Evolutionary conservation across 2,797 vertebrate species (phyloP).

Genomic region (Huso huso): DNA sequence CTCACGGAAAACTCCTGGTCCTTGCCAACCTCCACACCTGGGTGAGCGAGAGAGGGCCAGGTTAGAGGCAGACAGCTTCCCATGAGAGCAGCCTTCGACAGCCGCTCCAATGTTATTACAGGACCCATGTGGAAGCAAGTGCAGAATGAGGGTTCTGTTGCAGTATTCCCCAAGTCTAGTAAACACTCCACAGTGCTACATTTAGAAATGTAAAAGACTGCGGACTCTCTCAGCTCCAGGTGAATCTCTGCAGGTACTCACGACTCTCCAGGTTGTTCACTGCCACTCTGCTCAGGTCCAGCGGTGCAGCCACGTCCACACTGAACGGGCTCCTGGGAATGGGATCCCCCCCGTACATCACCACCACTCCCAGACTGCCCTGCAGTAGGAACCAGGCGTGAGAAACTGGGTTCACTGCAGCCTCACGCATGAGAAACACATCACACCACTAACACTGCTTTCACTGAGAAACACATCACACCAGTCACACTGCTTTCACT

Average conservation of each 20-base stretch:
- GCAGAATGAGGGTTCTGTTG: background rate
- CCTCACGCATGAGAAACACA: no score
- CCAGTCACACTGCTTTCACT: no score
- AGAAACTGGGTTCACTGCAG: no score
- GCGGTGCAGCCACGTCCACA: conserved; percentile 75
- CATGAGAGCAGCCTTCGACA: no score
- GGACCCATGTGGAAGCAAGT: background rate
- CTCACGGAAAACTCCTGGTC: conserved; percentile 78
- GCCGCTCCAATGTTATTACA: no score
- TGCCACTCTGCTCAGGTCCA: conserved; percentile 78
- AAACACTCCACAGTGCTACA: background rate
- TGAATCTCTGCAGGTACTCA: conserved; percentile 54
- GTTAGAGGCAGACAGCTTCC: no score
- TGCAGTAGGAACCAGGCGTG: conserved; percentile 33
- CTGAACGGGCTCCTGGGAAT: conserved; percentile 83
- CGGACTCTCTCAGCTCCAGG: background rate
- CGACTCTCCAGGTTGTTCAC: conserved; percentile 79
- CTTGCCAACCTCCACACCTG: conserved; percentile 87
- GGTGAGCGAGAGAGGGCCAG: no score
- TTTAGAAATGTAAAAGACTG: background rate
- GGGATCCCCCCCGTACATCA: conserved; percentile 82
- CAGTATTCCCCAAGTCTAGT: background rate
- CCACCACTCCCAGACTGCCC: conserved; percentile 74
- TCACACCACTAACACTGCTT: no score
- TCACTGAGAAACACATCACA: no score